These are phyloP conservation scores for Timandra comae DNA, from an alignment of 2,888 invertebrate genomes.

Conservation along the genomic window DNA sequence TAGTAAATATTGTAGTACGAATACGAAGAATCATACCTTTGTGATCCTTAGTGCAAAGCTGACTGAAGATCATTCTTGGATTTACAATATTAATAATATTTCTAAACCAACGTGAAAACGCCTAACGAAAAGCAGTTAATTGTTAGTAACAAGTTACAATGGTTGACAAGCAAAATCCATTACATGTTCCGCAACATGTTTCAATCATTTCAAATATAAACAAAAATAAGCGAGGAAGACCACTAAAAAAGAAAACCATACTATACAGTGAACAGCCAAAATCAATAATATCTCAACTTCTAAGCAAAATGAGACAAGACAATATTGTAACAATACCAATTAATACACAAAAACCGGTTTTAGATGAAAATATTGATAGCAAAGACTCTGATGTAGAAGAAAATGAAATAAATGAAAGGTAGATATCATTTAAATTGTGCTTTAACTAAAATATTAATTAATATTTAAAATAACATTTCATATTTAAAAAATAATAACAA, in stretches of 20 bases:
- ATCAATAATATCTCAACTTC: slow-evolving; percentile 50
- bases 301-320: slow-evolving; percentile 30
- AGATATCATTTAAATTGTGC: too few species aligned
- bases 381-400: background rate
- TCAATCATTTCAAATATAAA: slow-evolving; percentile 2
- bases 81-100: too few species aligned
- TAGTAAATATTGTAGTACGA: too few species aligned
- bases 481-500: too few species aligned
- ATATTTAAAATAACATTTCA: too few species aligned
- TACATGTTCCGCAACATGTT: slow-evolving; percentile 20
- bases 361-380: slow-evolving; percentile 9
- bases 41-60: too few species aligned
- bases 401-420: background rate
- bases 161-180: slow-evolving; percentile 37
- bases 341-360: slow-evolving; percentile 4
- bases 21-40: too few species aligned
- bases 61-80: too few species aligned
- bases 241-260: slow-evolving; percentile 32
- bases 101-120: too few species aligned
- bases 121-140: too few species aligned
- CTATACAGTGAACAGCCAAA: slow-evolving; percentile 50
- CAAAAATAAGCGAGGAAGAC: slow-evolving; percentile 45
- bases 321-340: slow-evolving; percentile 10
- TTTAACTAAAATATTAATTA: too few species aligned
- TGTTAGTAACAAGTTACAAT: slow-evolving; percentile 10